Base-by-base conservation (phyloP, 2,888 invertebrate genomes). In the Cataglyphis altisquamis region DNA sequence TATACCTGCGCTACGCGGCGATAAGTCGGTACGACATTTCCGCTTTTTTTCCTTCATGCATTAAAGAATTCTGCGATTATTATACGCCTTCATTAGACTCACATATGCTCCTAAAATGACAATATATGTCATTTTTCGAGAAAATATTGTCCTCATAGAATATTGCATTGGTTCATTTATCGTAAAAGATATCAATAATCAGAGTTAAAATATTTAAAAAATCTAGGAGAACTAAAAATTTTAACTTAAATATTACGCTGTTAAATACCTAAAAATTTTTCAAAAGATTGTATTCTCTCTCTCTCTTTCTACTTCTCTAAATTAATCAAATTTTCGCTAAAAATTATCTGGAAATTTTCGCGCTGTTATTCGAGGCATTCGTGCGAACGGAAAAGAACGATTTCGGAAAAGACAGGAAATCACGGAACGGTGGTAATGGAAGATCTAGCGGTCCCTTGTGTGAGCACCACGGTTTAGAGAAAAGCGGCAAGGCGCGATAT, bases 401-500 rank as follows among this genome's bases (percentile, higher is more conserved):
- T 80, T 64, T 55, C n/a, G 21, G 57, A 72, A 78, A 80, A 62
- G 62, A 45, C 60, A 60, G 64, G 64, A 85, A 88, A 83, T 83
- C 60, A 75, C 41, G 52, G 48, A 32, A 39, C 39, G n/a, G 25
- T 15, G 48, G 10, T 32, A 21, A 39, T 21, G 39, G 25, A 62
- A 21, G n/a, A 60, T 15, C 18, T 25, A 45, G 60, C 39, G 74
- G 29, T 73, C 25, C 66, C 60, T n/a, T 62, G 81, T 9, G 63
- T 60, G 66, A 82, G 68, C 70, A 62, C 62, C n/a, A 63, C 82
- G 83, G 77, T 77, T 74, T 74, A 1, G 75, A 62, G 66, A 72
- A 86, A 77, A 89, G 82, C 84, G 80, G 87, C 86, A 86, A 89
- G 89, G 85, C 89, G 88, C 86, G 86, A 87, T 86, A 88, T 91